A percentile compares a stretch with the other conserved stretches of the same genome.
phyloP scores from a whole-genome alignment of 2,113 vertebrate genomes.

The Bufo gargarizans region DNA sequence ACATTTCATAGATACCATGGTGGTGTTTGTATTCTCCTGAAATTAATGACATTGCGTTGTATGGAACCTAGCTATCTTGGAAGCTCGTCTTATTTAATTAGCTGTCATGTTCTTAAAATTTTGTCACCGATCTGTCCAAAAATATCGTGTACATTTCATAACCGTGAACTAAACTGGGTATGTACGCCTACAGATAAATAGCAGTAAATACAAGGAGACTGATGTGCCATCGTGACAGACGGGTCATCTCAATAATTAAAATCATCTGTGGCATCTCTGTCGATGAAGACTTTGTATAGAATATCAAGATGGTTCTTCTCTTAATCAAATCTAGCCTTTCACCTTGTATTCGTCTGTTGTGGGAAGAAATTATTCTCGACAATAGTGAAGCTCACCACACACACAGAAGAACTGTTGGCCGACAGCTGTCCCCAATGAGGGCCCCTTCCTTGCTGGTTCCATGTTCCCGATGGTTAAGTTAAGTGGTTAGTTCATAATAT shows the following conservation, averaged over 20 bases:
- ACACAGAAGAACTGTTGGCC: too few relatives aligned
- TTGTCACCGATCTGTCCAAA: background rate
- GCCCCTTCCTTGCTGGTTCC: too few relatives aligned
- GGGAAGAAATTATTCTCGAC: too few relatives aligned
- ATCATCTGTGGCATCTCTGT: background rate
- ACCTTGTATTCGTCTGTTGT: too few relatives aligned
- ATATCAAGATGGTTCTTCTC: too few relatives aligned
- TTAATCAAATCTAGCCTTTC: too few relatives aligned
- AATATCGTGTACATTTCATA: conserved; percentile 26
- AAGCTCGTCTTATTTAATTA: conserved; percentile 14
- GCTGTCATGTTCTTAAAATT: conserved; percentile 18
- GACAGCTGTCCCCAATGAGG: too few relatives aligned
- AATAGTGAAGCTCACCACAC: too few relatives aligned
- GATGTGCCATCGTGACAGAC: background rate
- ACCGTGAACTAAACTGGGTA: background rate
- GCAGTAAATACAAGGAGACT: background rate
- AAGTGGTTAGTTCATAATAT: too few relatives aligned
- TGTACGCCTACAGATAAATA: background rate
- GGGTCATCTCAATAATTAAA: background rate
- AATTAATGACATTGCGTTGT: conserved; percentile 12
- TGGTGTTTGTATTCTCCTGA: background rate
- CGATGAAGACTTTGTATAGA: too few relatives aligned
- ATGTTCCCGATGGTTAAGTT: too few relatives aligned
- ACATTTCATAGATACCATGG: background rate
- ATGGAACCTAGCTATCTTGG: background rate